These are phyloP conservation scores for Omphaloscelis lunosa DNA, from an alignment of 2,888 invertebrate genomes.

Conservation along the genomic window DNA sequence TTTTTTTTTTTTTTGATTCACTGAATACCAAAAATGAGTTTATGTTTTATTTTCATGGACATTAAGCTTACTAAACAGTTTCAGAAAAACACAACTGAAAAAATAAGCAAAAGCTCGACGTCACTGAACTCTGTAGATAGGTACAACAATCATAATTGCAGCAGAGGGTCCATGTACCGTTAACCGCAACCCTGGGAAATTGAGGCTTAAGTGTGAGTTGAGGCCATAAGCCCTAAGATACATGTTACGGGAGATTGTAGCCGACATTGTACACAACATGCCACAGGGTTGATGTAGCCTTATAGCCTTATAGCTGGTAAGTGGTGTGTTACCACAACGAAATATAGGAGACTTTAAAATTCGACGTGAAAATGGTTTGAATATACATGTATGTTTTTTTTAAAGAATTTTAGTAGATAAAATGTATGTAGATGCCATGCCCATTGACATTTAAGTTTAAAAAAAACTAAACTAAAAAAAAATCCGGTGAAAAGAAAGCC, in stretches of 20 bases:
- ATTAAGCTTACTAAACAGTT: not conserved
- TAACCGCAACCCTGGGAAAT: slow-evolving; percentile 49
- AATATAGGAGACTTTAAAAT: slow-evolving; percentile 1
- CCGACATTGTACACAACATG: slow-evolving; percentile 40
- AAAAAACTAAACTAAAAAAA: too few species aligned
- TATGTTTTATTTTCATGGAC: not conserved
- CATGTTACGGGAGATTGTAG: slow-evolving; percentile 40
- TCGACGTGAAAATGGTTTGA: not conserved
- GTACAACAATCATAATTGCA: slow-evolving; percentile 46
- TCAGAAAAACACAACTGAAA: not conserved
- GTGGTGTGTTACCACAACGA: slow-evolving; percentile 1
- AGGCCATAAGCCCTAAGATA: slow-evolving; percentile 53
- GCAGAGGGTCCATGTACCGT: slow-evolving; percentile 26
- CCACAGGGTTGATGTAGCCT: slow-evolving; percentile 2
- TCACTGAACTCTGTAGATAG: slow-evolving; percentile 8
- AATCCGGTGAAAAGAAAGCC: not conserved
- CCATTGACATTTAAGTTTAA: too few species aligned
- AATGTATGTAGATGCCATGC: not conserved
- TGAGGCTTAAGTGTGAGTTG: slow-evolving; percentile 57
- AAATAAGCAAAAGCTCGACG: slow-evolving; percentile 6
- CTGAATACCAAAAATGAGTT: not conserved
- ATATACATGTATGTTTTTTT: too few species aligned
- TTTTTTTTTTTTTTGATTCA: slow-evolving; percentile 16
- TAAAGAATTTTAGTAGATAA: too few species aligned
- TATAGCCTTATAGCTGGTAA: slow-evolving; percentile 7